Percentiles rank a stretch among this genome's conserved stretches.
Conservation (phyloP, 2,797 vertebrate species). For the Pangasius djambal region DNA sequence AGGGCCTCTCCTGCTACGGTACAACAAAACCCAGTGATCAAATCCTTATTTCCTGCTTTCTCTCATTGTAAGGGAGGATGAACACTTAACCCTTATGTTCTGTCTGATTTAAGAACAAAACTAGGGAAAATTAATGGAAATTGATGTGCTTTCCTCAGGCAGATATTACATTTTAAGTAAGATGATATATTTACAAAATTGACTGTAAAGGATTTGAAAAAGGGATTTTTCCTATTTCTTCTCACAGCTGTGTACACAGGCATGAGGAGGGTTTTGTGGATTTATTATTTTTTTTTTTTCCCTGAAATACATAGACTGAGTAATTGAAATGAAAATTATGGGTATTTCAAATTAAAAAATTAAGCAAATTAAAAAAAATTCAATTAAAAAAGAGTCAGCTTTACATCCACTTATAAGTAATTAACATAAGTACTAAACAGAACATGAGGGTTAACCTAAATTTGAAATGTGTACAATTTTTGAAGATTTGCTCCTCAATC, state of each 20-base stretch:
- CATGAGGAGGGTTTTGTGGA: background rate
- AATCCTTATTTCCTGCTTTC: background rate
- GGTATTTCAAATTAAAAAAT: background rate
- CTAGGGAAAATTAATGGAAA: background rate
- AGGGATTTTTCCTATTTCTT: background rate
- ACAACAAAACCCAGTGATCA: slow-evolving; percentile 16
- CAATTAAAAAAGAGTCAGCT: background rate
- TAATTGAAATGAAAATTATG: background rate
- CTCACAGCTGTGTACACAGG: background rate
- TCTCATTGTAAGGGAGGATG: background rate
- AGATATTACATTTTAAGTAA: background rate
- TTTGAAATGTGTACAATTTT: background rate
- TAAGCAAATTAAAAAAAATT: no score
- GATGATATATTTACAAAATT: background rate
- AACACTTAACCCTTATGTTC: background rate
- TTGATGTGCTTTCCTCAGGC: background rate
- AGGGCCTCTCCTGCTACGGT: slow-evolving; percentile 96
- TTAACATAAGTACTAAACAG: background rate
- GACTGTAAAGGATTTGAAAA: background rate
- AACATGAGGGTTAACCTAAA: background rate
- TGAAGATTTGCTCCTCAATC: background rate
- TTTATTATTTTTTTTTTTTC: background rate
- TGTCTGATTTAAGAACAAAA: background rate
- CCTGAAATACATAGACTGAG: background rate
- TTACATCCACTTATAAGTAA: background rate